These are phyloP conservation scores for Atrichornis clamosus DNA, from an alignment of 2,113 vertebrate species.

Conservation along the genomic window DNA sequence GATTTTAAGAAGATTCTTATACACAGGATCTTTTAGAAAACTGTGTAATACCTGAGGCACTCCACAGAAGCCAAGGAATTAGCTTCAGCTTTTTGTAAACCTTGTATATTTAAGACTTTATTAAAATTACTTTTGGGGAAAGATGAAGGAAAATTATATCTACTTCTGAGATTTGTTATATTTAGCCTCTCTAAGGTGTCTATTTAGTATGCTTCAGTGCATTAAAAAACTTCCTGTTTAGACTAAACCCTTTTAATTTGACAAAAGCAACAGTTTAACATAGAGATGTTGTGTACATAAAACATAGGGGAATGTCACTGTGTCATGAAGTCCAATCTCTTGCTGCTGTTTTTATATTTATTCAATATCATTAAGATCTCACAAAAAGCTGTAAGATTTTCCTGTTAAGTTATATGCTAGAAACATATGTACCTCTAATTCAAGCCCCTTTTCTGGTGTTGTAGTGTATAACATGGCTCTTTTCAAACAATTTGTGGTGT, in stretches of 20 bases:
- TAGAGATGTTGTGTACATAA: neutral
- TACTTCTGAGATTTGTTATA: neutral
- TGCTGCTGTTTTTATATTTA: neutral
- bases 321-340: neutral
- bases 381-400: neutral
- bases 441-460: neutral
- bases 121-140: neutral
- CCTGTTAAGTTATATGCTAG: neutral
- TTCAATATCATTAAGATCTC: neutral
- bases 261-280: neutral
- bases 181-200: neutral
- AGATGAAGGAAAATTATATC: neutral
- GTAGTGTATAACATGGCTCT: neutral
- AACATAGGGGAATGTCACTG: neutral
- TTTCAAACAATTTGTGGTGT: neutral
- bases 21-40: neutral
- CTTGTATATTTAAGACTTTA: neutral
- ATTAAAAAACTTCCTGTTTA: neutral
- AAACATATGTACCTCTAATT: neutral
- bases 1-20: neutral
- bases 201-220: neutral
- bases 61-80: neutral
- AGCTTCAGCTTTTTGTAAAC: neutral
- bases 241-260: neutral
- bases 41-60: neutral